Conservation (phyloP, 2,797 vertebrate genomes). For the Clarias fuscus region DNA sequence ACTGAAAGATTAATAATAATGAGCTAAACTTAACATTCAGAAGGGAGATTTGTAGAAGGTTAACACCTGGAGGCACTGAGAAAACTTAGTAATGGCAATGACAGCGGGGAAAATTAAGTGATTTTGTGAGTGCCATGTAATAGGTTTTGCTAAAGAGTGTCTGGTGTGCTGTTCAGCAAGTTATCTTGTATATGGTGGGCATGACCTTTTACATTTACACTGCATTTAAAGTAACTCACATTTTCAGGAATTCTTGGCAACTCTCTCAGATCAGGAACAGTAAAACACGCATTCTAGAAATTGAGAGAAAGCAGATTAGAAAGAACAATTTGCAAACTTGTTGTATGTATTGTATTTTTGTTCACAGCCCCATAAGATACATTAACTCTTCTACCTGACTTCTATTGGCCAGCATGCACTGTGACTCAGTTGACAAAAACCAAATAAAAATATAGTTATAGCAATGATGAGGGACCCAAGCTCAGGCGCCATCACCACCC, state of each 20-base stretch:
- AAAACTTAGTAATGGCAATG: background rate
- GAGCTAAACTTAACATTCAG: background rate
- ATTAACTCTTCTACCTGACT: background rate
- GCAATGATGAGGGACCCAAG: too few species aligned
- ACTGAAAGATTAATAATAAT: background rate
- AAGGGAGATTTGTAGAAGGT: background rate
- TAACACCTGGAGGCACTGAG: background rate
- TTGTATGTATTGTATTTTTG: background rate
- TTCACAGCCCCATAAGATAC: background rate
- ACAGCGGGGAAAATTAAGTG: too few species aligned
- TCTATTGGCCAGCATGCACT: too few species aligned
- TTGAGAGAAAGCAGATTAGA: slow-evolving; percentile 22
- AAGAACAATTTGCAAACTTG: background rate
- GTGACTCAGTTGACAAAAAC: too few species aligned
- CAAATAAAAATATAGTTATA: too few species aligned
- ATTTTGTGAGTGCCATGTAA: background rate
- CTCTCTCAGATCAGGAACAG: slow-evolving; percentile 89
- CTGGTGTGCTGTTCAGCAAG: background rate
- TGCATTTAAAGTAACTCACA: slow-evolving; percentile 75
- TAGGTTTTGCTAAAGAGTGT: background rate
- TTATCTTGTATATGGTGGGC: background rate
- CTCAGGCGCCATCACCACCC: too few species aligned
- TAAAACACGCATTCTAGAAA: slow-evolving; percentile 91
- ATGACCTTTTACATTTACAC: background rate
- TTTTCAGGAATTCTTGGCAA: slow-evolving; percentile 98